A percentile compares a stretch with the other conserved stretches of the same genome.
These are phyloP conservation scores for Leptocoma aspasia DNA, from an alignment of 2,113 vertebrate genomes.

Conservation along the genomic window DNA sequence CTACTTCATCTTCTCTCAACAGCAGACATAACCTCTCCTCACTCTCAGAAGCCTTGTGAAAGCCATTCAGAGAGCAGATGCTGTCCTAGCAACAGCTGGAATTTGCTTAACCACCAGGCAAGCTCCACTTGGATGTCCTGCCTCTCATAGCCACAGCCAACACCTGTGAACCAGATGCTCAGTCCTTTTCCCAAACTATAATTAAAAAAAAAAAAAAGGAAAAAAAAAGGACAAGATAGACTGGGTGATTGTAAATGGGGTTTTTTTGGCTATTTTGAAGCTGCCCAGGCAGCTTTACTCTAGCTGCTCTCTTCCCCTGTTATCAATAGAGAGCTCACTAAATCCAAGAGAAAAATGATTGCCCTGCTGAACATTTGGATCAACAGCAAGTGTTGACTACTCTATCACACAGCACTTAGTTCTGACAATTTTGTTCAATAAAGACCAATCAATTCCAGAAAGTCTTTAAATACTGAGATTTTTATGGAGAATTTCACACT, in stretches of 20 bases:
- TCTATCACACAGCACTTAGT: neutral
- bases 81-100: neutral
- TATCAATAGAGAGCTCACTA: neutral
- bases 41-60: neutral
- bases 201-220: too few relatives aligned
- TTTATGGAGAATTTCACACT: neutral
- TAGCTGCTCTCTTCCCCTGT: neutral
- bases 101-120: neutral
- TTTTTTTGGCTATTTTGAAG: neutral
- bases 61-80: neutral
- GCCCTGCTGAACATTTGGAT: neutral
- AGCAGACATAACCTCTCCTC: neutral
- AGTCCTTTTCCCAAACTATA: neutral
- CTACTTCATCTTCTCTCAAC: neutral
- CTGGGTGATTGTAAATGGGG: fast-evolving
- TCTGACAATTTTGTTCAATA: neutral
- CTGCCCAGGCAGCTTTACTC: neutral
- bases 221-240: too few relatives aligned
- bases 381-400: neutral
- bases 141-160: neutral
- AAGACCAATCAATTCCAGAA: neutral
- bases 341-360: neutral
- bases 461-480: neutral
- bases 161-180: neutral
- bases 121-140: neutral